Percentiles rank a stretch among this genome's conserved stretches.
phyloP scores from a whole-genome alignment of 2,113 vertebrate species.

The Coturnix japonica region DNA sequence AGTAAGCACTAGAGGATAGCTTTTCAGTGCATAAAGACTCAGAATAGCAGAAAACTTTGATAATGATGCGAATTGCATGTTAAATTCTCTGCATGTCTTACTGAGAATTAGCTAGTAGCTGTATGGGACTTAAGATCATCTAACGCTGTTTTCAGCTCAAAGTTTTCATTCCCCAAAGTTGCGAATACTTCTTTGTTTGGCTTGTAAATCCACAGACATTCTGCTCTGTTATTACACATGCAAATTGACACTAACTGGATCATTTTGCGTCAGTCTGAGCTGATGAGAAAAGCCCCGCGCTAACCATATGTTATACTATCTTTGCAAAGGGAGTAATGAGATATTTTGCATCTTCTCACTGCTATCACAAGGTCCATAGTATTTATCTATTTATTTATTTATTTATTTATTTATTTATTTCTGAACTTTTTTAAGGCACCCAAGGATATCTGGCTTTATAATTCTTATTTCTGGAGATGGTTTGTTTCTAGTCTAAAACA shows the following conservation, averaged over 20 bases:
- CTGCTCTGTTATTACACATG: conserved; percentile 42
- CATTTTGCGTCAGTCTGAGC: conserved; percentile 45
- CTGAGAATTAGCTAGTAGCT: conserved; percentile 36
- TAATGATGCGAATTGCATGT: conserved; percentile 28
- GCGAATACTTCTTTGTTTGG: conserved; percentile 28
- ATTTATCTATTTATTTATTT: not conserved
- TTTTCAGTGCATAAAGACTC: conserved; percentile 22
- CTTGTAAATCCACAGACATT: not conserved
- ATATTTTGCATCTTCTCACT: not conserved
- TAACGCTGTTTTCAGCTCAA: not conserved
- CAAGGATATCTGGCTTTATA: not conserved
- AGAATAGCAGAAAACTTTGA: conserved; percentile 14
- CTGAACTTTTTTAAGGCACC: not conserved
- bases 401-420: not conserved
- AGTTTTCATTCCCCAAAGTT: conserved; percentile 24
- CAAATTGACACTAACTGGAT: conserved; percentile 47
- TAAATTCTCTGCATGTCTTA: conserved; percentile 39
- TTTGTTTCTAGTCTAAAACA: not conserved
- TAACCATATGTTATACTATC: conserved; percentile 54
- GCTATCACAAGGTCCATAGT: not conserved
- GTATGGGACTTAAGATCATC: conserved; percentile 33
- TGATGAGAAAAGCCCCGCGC: conserved; percentile 57
- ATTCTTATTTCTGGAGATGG: not conserved
- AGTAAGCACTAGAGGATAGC: conserved; percentile 33
- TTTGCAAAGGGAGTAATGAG: conserved; percentile 20